These are phyloP conservation scores for Papilio elwesi DNA, from an alignment of 2,888 invertebrate species.

Conservation along the genomic window DNA sequence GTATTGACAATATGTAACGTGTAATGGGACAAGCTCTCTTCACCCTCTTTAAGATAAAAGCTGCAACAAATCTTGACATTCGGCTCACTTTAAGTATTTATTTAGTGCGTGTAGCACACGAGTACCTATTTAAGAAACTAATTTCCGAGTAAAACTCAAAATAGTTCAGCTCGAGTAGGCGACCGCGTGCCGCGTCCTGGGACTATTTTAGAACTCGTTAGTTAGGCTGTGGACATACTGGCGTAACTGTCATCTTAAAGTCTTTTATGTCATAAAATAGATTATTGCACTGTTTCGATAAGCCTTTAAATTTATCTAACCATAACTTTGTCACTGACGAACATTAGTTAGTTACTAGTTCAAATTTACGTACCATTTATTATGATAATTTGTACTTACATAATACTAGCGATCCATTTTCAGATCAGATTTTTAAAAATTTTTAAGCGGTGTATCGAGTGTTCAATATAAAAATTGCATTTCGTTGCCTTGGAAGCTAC, in stretches of 20 bases:
- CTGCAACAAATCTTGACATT: conserved; percentile 45
- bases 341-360: too few relatives aligned
- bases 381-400: too few relatives aligned
- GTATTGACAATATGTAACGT: neutral
- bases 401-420: too few relatives aligned
- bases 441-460: too few relatives aligned
- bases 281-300: too few relatives aligned
- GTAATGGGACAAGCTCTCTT: neutral
- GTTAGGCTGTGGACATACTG: conserved; percentile 25
- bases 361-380: too few relatives aligned
- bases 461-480: too few relatives aligned
- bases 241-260: neutral
- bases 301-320: too few relatives aligned
- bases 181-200: conserved; percentile 31
- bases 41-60: conserved; percentile 27
- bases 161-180: conserved; percentile 45
- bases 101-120: conserved; percentile 40
- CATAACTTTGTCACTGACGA: too few relatives aligned
- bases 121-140: conserved; percentile 42
- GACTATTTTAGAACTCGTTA: conserved; percentile 38
- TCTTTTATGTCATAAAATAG: too few relatives aligned
- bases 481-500: too few relatives aligned
- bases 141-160: conserved; percentile 47
- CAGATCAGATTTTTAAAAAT: too few relatives aligned
- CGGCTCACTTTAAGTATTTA: conserved; percentile 44